Base-by-base conservation (phyloP, 2,888 invertebrate species). In the Eurytoma adleriae region DNA sequence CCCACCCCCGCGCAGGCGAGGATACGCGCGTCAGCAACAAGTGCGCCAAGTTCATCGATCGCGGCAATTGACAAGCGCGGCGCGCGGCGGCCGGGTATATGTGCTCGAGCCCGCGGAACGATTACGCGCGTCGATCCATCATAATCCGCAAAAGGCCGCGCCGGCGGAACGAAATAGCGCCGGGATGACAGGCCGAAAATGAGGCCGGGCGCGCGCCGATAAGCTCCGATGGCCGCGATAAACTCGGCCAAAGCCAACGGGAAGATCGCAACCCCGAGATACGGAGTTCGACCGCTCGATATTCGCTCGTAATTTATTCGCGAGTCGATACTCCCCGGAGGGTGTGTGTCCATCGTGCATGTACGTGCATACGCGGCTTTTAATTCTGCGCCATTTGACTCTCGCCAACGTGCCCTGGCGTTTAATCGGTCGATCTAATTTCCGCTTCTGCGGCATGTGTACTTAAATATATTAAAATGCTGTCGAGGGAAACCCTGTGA, bases 201-300 rank as follows among this genome's bases (percentile, higher is more conserved):
- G 54, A n/a, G 54, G 54, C 16, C 14, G 40, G 13, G 3, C 59
- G 59, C 13, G 24, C 30, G 3, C 61, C 69, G 61, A 76, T 61
- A 66, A 74, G 74, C 74, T 57, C 10, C 66, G 54, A 78, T 72
- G 67, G n/a, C 67, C n/a, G 56, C 67, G 78, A 72, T 72, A 61
- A 72, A 61, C 40, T 7, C 40, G 40, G 10, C 10, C 40, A 40
- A 40, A 40, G 40, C 40, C 54, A 30, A 18, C 5, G 40, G 67
- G 52, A 64, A 73, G 68, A 40, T 40, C 40, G 40, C 40, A 40
- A 10, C 10, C 40, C 40, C 40, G 40, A 5, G 7, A 10, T 40
- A 10, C 4, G 40, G 10, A 10, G 40, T 7, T 40, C 1, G 40
- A 10, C 40, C 5, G 7, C 40, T 10, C 40, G 40, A 40, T 40